Evolutionary conservation across 1,140 invertebrate genomes (phyloP), one percentile per base, ranked within the genome.

Genomic region (Limonius californicus): DNA sequence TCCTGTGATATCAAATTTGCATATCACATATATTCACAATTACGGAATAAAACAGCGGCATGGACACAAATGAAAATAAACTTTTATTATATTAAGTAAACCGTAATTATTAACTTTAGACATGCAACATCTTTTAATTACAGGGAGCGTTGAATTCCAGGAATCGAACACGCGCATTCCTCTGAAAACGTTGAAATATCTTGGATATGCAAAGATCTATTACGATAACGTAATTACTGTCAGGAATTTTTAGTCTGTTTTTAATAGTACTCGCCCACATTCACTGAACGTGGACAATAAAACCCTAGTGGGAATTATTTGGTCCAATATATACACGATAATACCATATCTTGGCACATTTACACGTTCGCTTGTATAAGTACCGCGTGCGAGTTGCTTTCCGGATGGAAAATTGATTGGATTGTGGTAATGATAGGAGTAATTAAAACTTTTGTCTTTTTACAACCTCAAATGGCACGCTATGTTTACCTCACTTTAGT

Each of bases 21-120:
- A 66, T 66, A 66, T 63, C 61, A 63, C 55, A 63, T 66, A 66
- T 57, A 63, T 63, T 62, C 47, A 63, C 55, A 63, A 63, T 63
- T 63, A 63, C 54, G 57, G 50, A 59, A 62, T 54, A 50, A 57
- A 62, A 62, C 61, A 62, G 43, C 55, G 47, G 53, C 53, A 30
- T 27, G 55, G 61, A 62, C 23, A 21, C 30, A 55, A 30, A 21
- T 30, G 30, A 55, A 27, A 55, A 55, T 27, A 27, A 55, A 27
- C 9, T 55, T 30, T 27, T 30, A 35, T 55, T 55, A 55, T 30
- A 30, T 27, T 27, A 55, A 55, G 21, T 30, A 55, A 55, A 55
- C 54, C 12, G 54, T 20, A 55, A 30, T 54, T 64, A 59, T 60
- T 53, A 56, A 35, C 19, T 21, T 59, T 59, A 54, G 30, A 30